These are phyloP conservation scores for Enteromius trimaculatus DNA, from an alignment of 2,797 vertebrate genomes.

Conservation along the genomic window DNA sequence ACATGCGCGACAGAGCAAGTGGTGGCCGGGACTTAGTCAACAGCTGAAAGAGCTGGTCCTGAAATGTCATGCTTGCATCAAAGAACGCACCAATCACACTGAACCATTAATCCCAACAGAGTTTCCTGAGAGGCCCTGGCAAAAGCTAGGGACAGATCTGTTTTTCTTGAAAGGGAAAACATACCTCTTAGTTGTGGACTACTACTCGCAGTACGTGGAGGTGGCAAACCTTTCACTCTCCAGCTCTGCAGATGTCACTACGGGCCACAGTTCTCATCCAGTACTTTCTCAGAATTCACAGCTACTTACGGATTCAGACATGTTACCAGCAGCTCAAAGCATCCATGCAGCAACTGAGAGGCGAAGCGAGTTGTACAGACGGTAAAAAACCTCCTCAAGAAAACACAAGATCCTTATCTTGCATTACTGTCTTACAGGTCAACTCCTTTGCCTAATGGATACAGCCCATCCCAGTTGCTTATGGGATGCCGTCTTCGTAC, in stretches of 20 bases:
- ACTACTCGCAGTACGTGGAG: background rate
- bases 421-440: background rate
- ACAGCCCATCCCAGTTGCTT: background rate
- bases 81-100: background rate
- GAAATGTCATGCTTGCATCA: slow-evolving; percentile 13
- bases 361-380: too few relatives aligned
- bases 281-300: background rate
- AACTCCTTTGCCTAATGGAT: background rate
- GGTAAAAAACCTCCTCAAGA: background rate
- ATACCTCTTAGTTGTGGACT: background rate
- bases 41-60: slow-evolving; percentile 10
- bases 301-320: background rate
- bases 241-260: background rate
- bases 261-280: slow-evolving; percentile 4
- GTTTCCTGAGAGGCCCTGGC: background rate
- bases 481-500: background rate
- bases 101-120: background rate
- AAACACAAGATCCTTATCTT: background rate
- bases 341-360: background rate
- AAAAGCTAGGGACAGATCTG: background rate
- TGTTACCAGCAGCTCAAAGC: background rate
- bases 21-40: slow-evolving; percentile 1
- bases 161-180: slow-evolving; percentile 7
- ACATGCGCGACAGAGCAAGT: background rate
- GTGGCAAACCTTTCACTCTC: background rate